These are phyloP conservation scores for Lycaon pictus DNA, from an alignment of 2,113 vertebrate genomes.

Conservation along the genomic window DNA sequence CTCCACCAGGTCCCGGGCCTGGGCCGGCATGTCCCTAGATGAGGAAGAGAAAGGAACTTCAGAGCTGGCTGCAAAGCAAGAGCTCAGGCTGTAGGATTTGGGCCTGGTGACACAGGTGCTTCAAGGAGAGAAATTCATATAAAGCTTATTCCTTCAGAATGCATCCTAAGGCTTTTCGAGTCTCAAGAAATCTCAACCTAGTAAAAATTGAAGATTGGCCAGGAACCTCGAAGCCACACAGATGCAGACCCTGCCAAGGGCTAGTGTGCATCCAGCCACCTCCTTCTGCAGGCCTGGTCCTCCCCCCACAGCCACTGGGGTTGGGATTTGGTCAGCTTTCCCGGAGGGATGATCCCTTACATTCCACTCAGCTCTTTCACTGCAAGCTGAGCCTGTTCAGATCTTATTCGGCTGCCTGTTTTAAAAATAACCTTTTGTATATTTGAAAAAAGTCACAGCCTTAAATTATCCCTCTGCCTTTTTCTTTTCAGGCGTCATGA, in stretches of 20 bases:
- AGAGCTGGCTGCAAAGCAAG: not conserved
- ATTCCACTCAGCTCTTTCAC: not conserved
- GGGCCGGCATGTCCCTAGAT: conserved; percentile 90
- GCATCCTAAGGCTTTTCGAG: not conserved
- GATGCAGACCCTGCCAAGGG: not conserved
- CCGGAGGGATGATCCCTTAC: not conserved
- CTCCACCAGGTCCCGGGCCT: conserved; percentile 89
- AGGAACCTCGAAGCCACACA: rapidly evolving
- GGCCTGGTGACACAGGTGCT: not conserved
- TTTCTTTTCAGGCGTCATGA: not conserved
- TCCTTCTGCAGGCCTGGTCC: not conserved
- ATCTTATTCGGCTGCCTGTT: not conserved
- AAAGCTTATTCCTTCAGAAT: not conserved
- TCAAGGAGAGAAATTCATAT: too few species aligned
- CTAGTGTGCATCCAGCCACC: rapidly evolving
- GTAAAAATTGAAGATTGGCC: not conserved
- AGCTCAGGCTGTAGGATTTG: not conserved
- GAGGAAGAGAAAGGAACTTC: conserved; percentile 25
- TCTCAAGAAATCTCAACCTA: not conserved
- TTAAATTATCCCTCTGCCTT: conserved; percentile 40
- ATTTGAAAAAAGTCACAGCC: conserved; percentile 49
- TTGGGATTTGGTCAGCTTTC: not conserved
- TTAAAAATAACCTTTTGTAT: conserved; percentile 72
- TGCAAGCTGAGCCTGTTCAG: not conserved
- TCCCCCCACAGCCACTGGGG: not conserved